Percentiles rank a stretch among this genome's conserved stretches.
These are phyloP conservation scores for Neuroscelio doddi DNA, from an alignment of 2,888 invertebrate species.

Conservation along the genomic window DNA sequence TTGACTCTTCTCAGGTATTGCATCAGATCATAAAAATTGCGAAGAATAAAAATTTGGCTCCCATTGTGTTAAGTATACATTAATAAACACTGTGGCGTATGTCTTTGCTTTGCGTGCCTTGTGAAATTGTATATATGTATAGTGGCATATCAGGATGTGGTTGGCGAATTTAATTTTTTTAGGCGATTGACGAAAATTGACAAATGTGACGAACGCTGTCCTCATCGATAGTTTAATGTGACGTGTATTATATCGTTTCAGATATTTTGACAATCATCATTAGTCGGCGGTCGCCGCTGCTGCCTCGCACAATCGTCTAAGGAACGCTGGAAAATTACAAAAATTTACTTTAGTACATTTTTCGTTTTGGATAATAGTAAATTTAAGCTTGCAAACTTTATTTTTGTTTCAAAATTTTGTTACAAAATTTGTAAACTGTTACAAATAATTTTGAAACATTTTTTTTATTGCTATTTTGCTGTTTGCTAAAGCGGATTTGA, in stretches of 20 bases:
- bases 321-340: slow-evolving; percentile 75
- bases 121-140: slow-evolving; percentile 11
- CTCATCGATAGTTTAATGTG: slow-evolving; percentile 27
- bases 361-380: too few relatives aligned
- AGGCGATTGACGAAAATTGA: slow-evolving; percentile 22
- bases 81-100: slow-evolving; percentile 29
- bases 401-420: too few relatives aligned
- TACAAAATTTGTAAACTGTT: too few relatives aligned
- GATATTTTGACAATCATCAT: slow-evolving; percentile 29
- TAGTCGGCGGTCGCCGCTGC: slow-evolving; percentile 45
- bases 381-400: too few relatives aligned
- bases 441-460: too few relatives aligned
- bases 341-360: not conserved
- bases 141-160: slow-evolving; percentile 11
- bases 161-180: slow-evolving; percentile 18
- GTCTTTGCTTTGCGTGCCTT: slow-evolving; percentile 17
- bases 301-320: slow-evolving; percentile 87
- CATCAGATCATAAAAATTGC: slow-evolving; percentile 24
- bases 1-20: slow-evolving; percentile 30
- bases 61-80: slow-evolving; percentile 22
- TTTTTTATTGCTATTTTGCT: too few relatives aligned
- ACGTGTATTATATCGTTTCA: slow-evolving; percentile 23
- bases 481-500: too few relatives aligned
- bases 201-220: slow-evolving; percentile 7
- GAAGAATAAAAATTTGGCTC: slow-evolving; percentile 27